Conservation (phyloP, 2,797 vertebrate genomes). For the Acanthurus leucopareius region DNA sequence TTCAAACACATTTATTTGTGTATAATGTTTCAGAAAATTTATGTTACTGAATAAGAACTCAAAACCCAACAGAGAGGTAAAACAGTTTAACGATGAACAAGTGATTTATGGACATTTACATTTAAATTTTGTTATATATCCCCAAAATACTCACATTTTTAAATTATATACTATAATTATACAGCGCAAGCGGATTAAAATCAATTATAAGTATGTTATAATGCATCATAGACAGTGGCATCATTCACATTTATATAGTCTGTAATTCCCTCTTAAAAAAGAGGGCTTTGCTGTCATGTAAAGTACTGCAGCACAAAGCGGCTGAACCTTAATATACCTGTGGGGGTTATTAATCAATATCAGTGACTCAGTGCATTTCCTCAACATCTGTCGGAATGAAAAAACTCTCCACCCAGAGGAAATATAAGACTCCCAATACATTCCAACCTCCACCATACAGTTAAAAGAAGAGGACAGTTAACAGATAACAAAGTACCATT, state of each 20-base stretch:
- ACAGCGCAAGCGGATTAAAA: no score
- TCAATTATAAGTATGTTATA: no score
- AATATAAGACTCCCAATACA: slow-evolving; percentile 13
- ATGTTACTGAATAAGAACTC: no score
- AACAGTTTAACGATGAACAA: no score
- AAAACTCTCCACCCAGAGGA: slow-evolving; percentile 19
- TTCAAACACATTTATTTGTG: neutral
- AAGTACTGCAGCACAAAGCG: neutral
- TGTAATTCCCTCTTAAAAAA: neutral
- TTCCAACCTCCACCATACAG: slow-evolving; percentile 6
- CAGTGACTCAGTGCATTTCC: slow-evolving; percentile 3
- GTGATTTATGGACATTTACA: no score
- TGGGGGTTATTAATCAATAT: slow-evolving; percentile 22
- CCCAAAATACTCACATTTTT: no score
- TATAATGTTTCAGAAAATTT: no score
- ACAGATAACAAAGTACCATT: slow-evolving; percentile 7
- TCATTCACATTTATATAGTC: no score
- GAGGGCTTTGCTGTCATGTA: neutral
- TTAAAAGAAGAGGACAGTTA: neutral
- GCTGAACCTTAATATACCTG: slow-evolving; percentile 13
- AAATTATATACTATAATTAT: no score
- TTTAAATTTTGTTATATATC: no score
- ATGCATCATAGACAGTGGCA: no score
- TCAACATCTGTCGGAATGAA: slow-evolving; percentile 5
- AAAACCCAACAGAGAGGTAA: no score